Percentiles rank a stretch among this genome's conserved stretches.
These are phyloP conservation scores for Heteractis magnifica DNA, from an alignment of 92 coral and sea anemone genomes.

Conservation along the genomic window DNA sequence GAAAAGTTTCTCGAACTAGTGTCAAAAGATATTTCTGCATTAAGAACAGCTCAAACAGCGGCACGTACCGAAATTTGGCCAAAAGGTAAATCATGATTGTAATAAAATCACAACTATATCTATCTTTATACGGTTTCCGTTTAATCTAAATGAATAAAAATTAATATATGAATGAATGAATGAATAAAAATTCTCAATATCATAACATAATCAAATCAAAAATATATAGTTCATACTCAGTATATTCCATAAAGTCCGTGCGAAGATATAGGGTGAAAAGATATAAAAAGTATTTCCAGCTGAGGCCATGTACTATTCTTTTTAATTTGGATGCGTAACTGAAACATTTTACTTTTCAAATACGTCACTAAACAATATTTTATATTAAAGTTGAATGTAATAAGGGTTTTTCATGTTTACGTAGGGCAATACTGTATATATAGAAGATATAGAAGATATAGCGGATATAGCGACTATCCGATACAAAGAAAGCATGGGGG, in stretches of 20 bases:
- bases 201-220: too few relatives aligned
- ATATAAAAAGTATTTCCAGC: too few relatives aligned
- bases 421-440: not conserved
- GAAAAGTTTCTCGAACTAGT: not conserved
- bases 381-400: not conserved
- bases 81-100: not conserved
- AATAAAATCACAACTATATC: not conserved
- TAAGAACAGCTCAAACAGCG: not conserved
- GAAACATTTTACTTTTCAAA: not conserved
- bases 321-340: too few relatives aligned
- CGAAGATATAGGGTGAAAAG: too few relatives aligned
- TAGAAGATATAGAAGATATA: too few relatives aligned
- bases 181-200: too few relatives aligned
- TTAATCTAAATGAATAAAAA: too few relatives aligned
- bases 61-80: conserved; percentile 11
- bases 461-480: not conserved
- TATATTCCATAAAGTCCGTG: too few relatives aligned
- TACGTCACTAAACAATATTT: too few relatives aligned
- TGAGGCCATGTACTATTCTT: too few relatives aligned
- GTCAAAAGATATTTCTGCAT: conserved; percentile 32
- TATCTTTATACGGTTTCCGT: not conserved
- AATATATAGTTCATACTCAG: too few relatives aligned
- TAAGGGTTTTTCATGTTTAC: not conserved
- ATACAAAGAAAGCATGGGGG: not conserved
- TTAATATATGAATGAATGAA: not conserved